These are phyloP conservation scores for Microplitis manilae DNA, from an alignment of 2,888 invertebrate species.

Conservation along the genomic window DNA sequence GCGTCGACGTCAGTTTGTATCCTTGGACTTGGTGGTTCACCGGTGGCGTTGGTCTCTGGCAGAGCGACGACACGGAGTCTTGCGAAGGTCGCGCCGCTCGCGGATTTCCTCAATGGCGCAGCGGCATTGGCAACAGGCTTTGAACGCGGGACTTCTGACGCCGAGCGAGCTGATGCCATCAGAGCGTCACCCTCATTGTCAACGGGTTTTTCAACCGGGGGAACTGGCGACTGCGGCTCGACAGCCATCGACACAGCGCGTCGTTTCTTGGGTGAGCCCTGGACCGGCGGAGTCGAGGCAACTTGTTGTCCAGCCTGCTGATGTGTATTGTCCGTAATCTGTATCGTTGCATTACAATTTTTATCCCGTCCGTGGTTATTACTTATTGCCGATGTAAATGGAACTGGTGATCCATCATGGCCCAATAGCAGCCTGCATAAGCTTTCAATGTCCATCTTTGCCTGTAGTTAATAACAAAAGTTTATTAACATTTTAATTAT, in stretches of 20 bases:
- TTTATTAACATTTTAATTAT: slow-evolving; percentile 18
- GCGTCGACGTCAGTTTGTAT: slow-evolving; percentile 77
- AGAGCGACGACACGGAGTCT: slow-evolving; percentile 80
- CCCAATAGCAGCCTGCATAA: slow-evolving; percentile 73
- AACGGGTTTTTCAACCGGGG: slow-evolving; percentile 69
- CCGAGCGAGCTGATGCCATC: slow-evolving; percentile 74
- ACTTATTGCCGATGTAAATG: slow-evolving; percentile 64
- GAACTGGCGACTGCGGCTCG: slow-evolving; percentile 64
- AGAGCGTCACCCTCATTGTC: slow-evolving; percentile 79
- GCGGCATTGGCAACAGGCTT: slow-evolving; percentile 59
- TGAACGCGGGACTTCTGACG: slow-evolving; percentile 67
- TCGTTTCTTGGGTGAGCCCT: slow-evolving; percentile 72
- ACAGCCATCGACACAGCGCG: slow-evolving; percentile 73
- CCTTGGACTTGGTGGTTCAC: slow-evolving; percentile 75
- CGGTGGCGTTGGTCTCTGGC: slow-evolving; percentile 64
- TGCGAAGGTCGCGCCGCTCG: slow-evolving; percentile 80
- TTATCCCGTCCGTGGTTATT: slow-evolving; percentile 74
- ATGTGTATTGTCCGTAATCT: slow-evolving; percentile 68
- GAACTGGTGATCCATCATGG: slow-evolving; percentile 64
- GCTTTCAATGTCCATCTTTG: slow-evolving; percentile 75
- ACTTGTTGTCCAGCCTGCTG: slow-evolving; percentile 63
- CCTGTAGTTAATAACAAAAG: slow-evolving; percentile 67
- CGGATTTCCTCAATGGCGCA: slow-evolving; percentile 65
- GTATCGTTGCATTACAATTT: slow-evolving; percentile 80
- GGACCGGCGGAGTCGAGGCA: slow-evolving; percentile 58